Percentiles rank a stretch among this genome's conserved stretches.
Conservation (phyloP, 2,113 vertebrate species). For the Tetrax tetrax region DNA sequence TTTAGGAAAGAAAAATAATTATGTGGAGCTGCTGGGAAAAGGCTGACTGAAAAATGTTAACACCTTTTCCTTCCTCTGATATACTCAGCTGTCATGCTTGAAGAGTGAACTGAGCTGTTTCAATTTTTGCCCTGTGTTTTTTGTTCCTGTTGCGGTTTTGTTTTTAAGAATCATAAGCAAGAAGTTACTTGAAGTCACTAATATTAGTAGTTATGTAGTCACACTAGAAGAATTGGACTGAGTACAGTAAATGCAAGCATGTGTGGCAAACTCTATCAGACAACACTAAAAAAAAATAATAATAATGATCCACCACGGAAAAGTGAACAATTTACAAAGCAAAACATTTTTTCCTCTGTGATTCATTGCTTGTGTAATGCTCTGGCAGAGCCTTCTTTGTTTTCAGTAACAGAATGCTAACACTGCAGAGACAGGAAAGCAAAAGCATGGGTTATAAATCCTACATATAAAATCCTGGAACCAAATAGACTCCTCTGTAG, state of each 20-base stretch:
- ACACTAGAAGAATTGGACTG: neutral
- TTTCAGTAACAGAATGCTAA: slow-evolving; percentile 71
- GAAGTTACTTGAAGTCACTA: slow-evolving; percentile 31
- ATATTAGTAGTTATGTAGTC: neutral
- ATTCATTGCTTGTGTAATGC: slow-evolving; percentile 71
- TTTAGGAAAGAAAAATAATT: neutral
- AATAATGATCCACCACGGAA: slow-evolving; percentile 38
- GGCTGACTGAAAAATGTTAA: slow-evolving; percentile 28
- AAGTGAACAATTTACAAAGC: slow-evolving; percentile 65
- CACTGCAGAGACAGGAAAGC: slow-evolving; percentile 64
- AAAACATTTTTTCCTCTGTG: slow-evolving; percentile 69
- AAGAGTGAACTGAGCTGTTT: slow-evolving; percentile 8
- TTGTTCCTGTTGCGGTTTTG: slow-evolving; percentile 8
- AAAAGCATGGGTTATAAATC: slow-evolving; percentile 67
- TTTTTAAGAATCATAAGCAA: slow-evolving; percentile 26
- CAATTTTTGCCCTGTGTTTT: slow-evolving; percentile 15
- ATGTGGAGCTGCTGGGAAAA: neutral
- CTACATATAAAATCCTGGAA: slow-evolving; percentile 67
- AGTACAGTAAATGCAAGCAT: slow-evolving; percentile 30
- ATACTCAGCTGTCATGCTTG: neutral
- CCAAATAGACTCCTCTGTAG: slow-evolving; percentile 34
- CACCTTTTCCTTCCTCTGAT: slow-evolving; percentile 47
- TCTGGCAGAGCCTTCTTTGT: slow-evolving; percentile 66
- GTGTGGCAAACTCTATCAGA: slow-evolving; percentile 35
- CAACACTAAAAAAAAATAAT: neutral